Evolutionary conservation across 2,888 invertebrate species (phyloP).

Genomic region (Cinara cedri): DNA sequence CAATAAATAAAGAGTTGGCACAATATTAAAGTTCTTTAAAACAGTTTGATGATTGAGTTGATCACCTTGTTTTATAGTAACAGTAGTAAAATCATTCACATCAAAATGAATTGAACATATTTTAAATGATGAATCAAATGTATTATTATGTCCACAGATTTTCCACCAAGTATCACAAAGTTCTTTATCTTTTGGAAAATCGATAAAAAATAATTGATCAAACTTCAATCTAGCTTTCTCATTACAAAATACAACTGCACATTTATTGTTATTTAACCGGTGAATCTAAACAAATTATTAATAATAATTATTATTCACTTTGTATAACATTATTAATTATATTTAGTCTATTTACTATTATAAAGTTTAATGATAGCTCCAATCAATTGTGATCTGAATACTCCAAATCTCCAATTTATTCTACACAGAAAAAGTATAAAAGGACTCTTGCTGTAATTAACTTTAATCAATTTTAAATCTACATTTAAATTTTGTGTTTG

Average conservation of each 20-base stretch:
- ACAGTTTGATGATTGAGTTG: conserved; percentile 1
- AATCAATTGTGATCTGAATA: no score
- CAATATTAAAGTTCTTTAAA: conserved; percentile 5
- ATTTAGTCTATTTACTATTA: not conserved
- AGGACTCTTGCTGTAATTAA: no score
- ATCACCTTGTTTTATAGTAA: not conserved
- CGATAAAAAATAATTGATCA: conserved; percentile 18
- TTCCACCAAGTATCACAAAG: conserved; percentile 37
- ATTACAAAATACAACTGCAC: conserved; percentile 40
- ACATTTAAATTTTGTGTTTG: no score
- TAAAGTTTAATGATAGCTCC: no score
- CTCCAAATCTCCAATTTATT: no score
- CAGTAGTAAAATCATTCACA: not conserved
- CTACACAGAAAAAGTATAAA: no score
- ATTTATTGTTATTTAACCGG: not conserved
- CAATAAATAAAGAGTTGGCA: conserved; percentile 30
- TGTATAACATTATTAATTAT: no score
- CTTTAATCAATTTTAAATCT: no score
- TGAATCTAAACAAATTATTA: not conserved
- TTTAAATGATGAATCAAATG: conserved; percentile 26
- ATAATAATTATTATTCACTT: no score
- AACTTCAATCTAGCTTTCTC: conserved; percentile 28
- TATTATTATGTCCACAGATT: conserved; percentile 2
- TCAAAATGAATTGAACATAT: conserved; percentile 50
- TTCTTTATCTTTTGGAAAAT: conserved; percentile 28